These are phyloP conservation scores for Orbicella faveolata DNA, from an alignment of 64 coral and sea anemone species.

Conservation along the genomic window DNA sequence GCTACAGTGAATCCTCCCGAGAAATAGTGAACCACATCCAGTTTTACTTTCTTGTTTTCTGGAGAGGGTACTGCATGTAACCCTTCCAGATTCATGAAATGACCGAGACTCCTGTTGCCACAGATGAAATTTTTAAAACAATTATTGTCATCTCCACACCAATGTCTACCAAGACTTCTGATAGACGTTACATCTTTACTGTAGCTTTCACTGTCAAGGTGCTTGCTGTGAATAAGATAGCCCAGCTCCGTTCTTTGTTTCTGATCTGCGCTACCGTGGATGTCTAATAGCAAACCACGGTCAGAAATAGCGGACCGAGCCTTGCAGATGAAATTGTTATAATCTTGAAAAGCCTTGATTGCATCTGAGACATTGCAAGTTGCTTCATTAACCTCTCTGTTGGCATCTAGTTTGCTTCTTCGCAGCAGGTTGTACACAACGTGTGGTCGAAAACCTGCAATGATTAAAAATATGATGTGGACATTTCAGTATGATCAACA, in stretches of 20 bases:
- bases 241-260: constrained; percentile 7
- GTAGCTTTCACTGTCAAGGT: not conserved
- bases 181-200: not conserved
- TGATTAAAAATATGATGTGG: not conserved
- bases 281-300: constrained; percentile 17
- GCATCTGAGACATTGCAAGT: constrained; percentile 29
- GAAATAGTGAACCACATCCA: not conserved
- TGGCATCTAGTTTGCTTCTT: constrained; percentile 17
- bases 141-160: not conserved
- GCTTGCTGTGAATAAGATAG: not conserved
- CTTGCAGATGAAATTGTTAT: constrained; percentile 2
- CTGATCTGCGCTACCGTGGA: not conserved
- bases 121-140: constrained; percentile 30
- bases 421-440: constrained; percentile 19
- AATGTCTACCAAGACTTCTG: constrained; percentile 11
- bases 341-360: constrained; percentile 5
- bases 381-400: constrained; percentile 26
- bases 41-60: not conserved
- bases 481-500: no score
- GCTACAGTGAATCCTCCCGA: constrained; percentile 17
- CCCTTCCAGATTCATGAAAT: constrained; percentile 5
- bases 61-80: constrained; percentile 28
- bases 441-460: constrained; percentile 35
- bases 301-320: not conserved
- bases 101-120: constrained; percentile 28